Base-by-base conservation (phyloP, 1,140 invertebrate genomes). In the Dysdera silvatica region DNA sequence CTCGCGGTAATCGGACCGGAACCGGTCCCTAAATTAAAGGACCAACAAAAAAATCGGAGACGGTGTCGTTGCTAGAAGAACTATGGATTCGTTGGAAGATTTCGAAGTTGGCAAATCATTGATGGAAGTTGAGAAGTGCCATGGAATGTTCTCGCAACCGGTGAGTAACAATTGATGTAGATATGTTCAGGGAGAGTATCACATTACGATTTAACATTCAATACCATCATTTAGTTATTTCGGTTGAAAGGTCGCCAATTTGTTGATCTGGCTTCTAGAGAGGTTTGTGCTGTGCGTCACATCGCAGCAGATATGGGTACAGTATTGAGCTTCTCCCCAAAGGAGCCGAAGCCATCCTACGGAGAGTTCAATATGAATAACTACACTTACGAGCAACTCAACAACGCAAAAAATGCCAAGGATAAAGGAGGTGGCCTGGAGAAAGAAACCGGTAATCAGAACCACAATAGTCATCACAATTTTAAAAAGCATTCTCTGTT, bases 401-500 rank as follows among this genome's bases (percentile, higher is more conserved):
- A 93, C 78, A 94, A 94, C 74, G 87, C 83, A 55, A 88, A 89
- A 72, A 91, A 87, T 33, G 85, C 89, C 69, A 80, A 68, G 72
- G 51, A 51, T 48, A 7, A 35, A 23, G 40, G 26, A 24, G 32
- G 26, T 10, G 51, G 51, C 29, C 24, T 29, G 24, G 43, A 65
- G 16, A 45, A 69, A 40, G 70, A 67, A 31, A 78, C 80, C 71
- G 73, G 61, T 64, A 80, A 78, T 53, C 74, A 81, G 65, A 75
- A 81, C 37, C 81, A 69, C 53, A 61, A 43, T 89, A 49, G 29
- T 28, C 47, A 49, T 26, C 57, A 66, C 56, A 58, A 60, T 23
- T 57, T 95, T 67, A 95, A 95, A 77, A 95, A 95, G 72, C 92
- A 96, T 73, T 92, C 92, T 52, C 77, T 95, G 40, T 95, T 98